A percentile compares a stretch with the other conserved stretches of the same genome.
Evolutionary conservation across 2,113 vertebrate species (phyloP).

Genomic region (Seriola aureovittata): DNA sequence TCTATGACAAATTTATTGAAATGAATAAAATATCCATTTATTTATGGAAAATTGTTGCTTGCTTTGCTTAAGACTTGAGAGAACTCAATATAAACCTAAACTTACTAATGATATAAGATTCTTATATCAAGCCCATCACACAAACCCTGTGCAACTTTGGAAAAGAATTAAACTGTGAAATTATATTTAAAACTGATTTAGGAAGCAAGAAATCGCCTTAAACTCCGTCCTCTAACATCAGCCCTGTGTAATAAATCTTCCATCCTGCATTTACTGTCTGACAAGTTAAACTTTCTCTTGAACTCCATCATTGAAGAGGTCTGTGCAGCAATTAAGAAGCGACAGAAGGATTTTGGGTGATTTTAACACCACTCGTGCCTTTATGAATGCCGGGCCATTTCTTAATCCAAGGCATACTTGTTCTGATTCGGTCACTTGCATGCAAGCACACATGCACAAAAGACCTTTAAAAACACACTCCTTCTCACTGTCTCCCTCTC

Average conservation of each 20-base stretch:
- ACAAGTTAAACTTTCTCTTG: conserved; percentile 42
- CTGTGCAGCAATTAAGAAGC: conserved; percentile 29
- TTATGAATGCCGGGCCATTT: conserved; percentile 23
- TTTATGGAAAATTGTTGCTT: background rate
- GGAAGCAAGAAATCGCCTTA: background rate
- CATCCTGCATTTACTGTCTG: background rate
- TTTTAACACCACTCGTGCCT: conserved; percentile 27
- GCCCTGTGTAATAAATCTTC: conserved; percentile 22
- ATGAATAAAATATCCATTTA: background rate
- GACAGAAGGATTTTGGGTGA: conserved; percentile 17
- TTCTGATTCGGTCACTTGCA: conserved; percentile 9
- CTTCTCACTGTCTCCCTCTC: background rate
- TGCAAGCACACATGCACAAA: conserved; percentile 12
- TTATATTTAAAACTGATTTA: conserved; percentile 11
- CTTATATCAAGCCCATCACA: background rate
- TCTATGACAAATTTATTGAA: background rate
- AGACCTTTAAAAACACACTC: conserved; percentile 7
- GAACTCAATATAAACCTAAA: background rate
- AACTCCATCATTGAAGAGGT: conserved; percentile 39
- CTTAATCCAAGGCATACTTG: background rate
- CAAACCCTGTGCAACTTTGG: background rate
- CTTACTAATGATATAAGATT: background rate
- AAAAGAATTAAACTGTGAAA: conserved; percentile 11
- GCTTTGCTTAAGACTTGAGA: background rate
- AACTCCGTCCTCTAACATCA: background rate